Conservation (phyloP, 2,888 invertebrate species). For the Harpagoxenus sublaevis region DNA sequence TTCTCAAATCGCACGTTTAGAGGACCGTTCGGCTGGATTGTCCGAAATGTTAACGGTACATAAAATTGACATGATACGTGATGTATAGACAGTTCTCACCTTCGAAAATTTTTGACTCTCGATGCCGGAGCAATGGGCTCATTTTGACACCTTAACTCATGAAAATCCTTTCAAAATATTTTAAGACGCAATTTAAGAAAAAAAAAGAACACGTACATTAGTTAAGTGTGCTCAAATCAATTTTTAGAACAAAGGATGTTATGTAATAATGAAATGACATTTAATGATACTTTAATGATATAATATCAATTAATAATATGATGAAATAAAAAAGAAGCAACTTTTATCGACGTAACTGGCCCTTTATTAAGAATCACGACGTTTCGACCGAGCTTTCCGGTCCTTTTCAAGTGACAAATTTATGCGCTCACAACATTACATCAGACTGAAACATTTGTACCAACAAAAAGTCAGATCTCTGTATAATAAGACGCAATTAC, state of each 20-base stretch:
- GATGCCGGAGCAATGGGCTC: not conserved
- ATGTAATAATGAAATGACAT: not conserved
- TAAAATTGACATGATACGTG: not conserved
- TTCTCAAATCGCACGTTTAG: not conserved
- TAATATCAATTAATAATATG: not conserved
- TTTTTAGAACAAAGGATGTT: not conserved
- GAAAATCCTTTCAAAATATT: too few relatives aligned
- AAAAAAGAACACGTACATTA: too few relatives aligned
- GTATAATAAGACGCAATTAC: too few relatives aligned
- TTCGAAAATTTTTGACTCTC: not conserved
- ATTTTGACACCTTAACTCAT: not conserved
- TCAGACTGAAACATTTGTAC: too few relatives aligned
- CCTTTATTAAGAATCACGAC: too few relatives aligned
- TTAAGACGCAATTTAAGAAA: too few relatives aligned
- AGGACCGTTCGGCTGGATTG: not conserved
- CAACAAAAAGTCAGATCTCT: too few relatives aligned
- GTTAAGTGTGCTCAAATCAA: not conserved
- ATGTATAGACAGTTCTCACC: not conserved
- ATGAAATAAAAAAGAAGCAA: not conserved
- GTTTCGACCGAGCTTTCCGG: too few relatives aligned
- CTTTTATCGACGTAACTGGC: too few relatives aligned
- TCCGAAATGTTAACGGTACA: not conserved
- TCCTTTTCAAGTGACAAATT: too few relatives aligned
- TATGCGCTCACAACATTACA: too few relatives aligned
- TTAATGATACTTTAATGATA: not conserved